Conservation (phyloP, 2,113 vertebrate species). For the Bambusicola thoracicus region DNA sequence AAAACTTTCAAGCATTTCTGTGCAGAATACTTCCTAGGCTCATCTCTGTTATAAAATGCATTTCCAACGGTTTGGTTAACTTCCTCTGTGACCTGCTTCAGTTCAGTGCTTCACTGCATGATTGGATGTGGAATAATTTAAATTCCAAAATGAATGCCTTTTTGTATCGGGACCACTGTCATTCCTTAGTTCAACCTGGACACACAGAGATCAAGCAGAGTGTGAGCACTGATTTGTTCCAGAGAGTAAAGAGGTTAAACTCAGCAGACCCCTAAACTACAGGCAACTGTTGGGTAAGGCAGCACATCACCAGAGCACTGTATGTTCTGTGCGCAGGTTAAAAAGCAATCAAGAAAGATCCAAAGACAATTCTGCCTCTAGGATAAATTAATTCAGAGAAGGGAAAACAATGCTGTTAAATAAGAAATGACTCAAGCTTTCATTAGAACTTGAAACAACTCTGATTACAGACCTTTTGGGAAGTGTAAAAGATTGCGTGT, state of each 20-base stretch:
- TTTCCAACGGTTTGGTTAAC: background rate
- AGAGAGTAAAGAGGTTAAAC: background rate
- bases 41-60: background rate
- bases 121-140: background rate
- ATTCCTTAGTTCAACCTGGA: background rate
- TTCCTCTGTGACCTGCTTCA: background rate
- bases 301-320: background rate
- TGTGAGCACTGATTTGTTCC: background rate
- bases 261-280: background rate
- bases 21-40: background rate
- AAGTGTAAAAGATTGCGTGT: background rate
- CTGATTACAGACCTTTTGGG: background rate
- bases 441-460: slow-evolving; percentile 5
- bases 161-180: background rate
- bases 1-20: background rate
- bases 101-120: background rate
- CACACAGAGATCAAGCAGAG: background rate
- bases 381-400: slow-evolving; percentile 28
- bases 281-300: background rate
- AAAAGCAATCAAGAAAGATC: background rate
- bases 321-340: background rate
- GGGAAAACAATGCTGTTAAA: background rate
- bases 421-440: background rate
- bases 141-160: background rate
- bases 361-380: background rate